These are phyloP conservation scores for Rutilus rutilus DNA, from an alignment of 2,113 vertebrate genomes.

Conservation along the genomic window DNA sequence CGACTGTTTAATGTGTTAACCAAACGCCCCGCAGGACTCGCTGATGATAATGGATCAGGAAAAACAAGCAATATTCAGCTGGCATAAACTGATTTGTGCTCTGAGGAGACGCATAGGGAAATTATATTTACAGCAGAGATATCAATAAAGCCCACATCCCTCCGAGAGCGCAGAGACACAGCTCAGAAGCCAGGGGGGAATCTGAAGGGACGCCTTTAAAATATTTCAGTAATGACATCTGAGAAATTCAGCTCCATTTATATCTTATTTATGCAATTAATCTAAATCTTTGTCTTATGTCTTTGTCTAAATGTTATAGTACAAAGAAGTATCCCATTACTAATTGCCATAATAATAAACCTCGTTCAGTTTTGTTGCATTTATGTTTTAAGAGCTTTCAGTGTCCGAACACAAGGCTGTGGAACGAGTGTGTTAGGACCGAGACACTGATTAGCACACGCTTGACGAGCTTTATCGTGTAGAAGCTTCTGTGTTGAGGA, in stretches of 20 bases:
- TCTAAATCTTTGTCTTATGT: background rate
- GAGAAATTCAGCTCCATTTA: background rate
- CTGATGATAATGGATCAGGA: conserved; percentile 78
- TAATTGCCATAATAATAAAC: background rate
- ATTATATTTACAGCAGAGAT: conserved; percentile 77
- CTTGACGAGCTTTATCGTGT: background rate
- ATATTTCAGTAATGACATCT: background rate
- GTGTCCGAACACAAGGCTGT: background rate
- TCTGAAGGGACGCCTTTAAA: conserved; percentile 20
- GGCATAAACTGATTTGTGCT: conserved; percentile 79
- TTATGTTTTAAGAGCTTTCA: background rate
- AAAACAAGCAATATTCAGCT: conserved; percentile 73
- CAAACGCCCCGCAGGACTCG: conserved; percentile 72
- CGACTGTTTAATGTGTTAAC: conserved; percentile 77
- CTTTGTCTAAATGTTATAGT: background rate
- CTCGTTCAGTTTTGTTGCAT: background rate
- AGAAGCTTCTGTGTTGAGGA: background rate
- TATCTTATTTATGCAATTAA: background rate
- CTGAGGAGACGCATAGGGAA: conserved; percentile 70
- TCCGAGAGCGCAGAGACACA: conserved; percentile 57
- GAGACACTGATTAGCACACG: background rate
- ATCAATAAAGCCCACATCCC: conserved; percentile 75
- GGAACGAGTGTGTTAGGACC: too few relatives aligned
- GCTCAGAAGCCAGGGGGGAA: conserved; percentile 31
- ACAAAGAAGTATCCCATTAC: background rate